Evolutionary conservation across 2,797 vertebrate species (phyloP).

Genomic region (Siniperca obscura): DNA sequence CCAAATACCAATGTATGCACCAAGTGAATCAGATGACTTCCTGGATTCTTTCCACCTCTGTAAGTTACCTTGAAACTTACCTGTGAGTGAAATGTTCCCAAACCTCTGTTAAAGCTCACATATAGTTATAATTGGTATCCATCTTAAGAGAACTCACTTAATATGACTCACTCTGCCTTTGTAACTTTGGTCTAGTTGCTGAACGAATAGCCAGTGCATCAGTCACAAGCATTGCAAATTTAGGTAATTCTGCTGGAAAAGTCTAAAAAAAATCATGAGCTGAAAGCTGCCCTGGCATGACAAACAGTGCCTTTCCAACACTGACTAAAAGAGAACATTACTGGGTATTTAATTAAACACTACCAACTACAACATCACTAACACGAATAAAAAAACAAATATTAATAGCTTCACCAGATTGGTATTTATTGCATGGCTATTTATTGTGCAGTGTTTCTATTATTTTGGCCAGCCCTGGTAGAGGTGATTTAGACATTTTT

Average conservation of each 20-base stretch:
- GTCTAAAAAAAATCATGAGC: neutral
- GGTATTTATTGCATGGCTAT: neutral
- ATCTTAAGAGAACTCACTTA: neutral
- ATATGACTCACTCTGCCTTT: neutral
- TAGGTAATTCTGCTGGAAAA: neutral
- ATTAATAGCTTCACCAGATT: neutral
- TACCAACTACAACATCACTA: neutral
- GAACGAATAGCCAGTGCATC: neutral
- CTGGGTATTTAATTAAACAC: neutral
- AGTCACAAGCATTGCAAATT: neutral
- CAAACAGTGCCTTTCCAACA: neutral
- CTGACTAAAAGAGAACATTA: neutral
- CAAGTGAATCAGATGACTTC: neutral
- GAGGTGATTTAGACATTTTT: neutral
- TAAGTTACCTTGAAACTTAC: neutral
- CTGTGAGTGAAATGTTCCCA: conserved; percentile 1
- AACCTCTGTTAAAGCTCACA: neutral
- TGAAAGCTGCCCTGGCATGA: neutral
- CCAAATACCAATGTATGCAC: neutral
- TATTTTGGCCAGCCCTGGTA: neutral
- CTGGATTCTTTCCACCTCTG: neutral
- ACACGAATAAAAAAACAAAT: neutral
- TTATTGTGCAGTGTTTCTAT: conserved; percentile 6
- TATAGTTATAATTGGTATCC: neutral
- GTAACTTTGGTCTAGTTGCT: neutral